Evolutionary conservation across 2,888 invertebrate genomes (phyloP).

Genomic region (Andrena bicolor): DNA sequence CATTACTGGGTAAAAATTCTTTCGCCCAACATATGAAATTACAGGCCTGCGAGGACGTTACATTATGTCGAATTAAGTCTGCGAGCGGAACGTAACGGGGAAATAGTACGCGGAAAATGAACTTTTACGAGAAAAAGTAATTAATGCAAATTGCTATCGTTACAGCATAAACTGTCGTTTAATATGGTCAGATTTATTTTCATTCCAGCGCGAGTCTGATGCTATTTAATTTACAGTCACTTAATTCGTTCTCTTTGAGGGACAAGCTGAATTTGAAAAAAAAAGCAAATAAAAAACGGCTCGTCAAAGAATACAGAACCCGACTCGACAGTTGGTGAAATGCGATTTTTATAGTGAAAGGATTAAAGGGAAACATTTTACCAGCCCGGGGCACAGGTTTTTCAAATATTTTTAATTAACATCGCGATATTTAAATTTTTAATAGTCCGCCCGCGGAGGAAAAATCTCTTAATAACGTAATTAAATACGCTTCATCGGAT

Average conservation of each 20-base stretch:
- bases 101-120: conserved; percentile 23
- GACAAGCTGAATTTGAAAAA: conserved; percentile 24
- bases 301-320: neutral
- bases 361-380: neutral
- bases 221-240: conserved; percentile 10
- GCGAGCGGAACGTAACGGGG: neutral
- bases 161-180: conserved; percentile 14
- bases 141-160: conserved; percentile 45
- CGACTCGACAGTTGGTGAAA: conserved; percentile 2
- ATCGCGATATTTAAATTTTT: conserved; percentile 24
- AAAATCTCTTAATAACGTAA: conserved; percentile 36
- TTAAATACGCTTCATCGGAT: conserved; percentile 48
- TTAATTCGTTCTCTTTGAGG: neutral
- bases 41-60: neutral
- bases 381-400: neutral
- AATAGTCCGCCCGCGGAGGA: neutral
- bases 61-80: conserved; percentile 1
- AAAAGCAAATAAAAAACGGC: too few species aligned
- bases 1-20: neutral
- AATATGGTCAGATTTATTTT: conserved; percentile 33
- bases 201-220: conserved; percentile 3
- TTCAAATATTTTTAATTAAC: conserved; percentile 35
- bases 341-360: conserved; percentile 14
- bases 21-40: neutral
- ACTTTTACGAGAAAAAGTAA: conserved; percentile 27